Evolutionary conservation across 2,797 vertebrate species (phyloP), one percentile per base, ranked within the genome.

Genomic region (Rachycentron canadum): DNA sequence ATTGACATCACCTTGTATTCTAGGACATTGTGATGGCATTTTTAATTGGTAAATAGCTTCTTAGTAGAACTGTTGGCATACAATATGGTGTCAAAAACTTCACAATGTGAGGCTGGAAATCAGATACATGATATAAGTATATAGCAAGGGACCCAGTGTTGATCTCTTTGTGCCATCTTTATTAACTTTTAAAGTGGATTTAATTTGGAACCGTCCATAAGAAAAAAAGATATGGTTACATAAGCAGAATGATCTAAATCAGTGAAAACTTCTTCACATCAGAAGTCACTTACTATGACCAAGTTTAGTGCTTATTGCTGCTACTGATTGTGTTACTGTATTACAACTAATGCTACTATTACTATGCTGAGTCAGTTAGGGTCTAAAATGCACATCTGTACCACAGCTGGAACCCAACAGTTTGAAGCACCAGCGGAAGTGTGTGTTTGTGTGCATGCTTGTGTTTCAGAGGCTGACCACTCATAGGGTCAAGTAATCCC

Each of bases 381-480:
- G 72, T 59, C 71, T 74, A 62, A 83, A 68, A 67, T 75, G 62
- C 86, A 93, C 91, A 94, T 93, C 89, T 93, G 93, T 88, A 74
- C n/a, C 84, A 90, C 93, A 94, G 92, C 89, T 95, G 88, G 74
- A 85, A 49, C 56, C 11, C 5, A 6, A 55, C 58, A 17, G 23
- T 50, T n/a, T 61, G 67, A 82, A 73, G 73, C 78, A 73, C 63
- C 23, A 16, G 66, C 52, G 59, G 77, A 81, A 67, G 52, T 2
- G 61, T 82, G 73, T 80, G 64, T 82, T 40, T 57, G 52, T 60
- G 71, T 71, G 63, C 62, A 52, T 75, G 61, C 56, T 8, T 87
- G 53, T 55, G 63, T 78, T 60, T 76, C 17, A 72, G 57, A 77
- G 56, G 79, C 76, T 21, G 17, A 68, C 75, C 81, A 75, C 84